Evolutionary conservation across 2,797 vertebrate species (phyloP), one percentile per base, ranked within the genome.

Genomic region (Coluber constrictor): DNA sequence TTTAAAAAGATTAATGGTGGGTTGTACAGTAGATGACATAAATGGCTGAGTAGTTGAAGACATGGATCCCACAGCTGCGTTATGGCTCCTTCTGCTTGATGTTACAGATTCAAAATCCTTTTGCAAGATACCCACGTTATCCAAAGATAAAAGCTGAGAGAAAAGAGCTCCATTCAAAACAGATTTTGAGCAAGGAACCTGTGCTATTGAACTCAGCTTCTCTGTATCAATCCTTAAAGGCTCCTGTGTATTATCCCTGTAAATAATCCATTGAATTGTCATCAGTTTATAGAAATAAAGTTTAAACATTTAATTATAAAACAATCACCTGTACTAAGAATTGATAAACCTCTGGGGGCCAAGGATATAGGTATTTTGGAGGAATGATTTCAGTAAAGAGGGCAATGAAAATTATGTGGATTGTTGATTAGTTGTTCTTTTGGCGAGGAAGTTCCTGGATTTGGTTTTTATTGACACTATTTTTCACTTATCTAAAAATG

Each of bases 191-290:
- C 96, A 94, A 89, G 96, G 86, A 16, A 96, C 94, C 15, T 96
- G 97, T 25, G 95, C 92, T 94, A 96, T 94, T 37, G 98, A 97
- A 93, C 96, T 98, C 93, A 98, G 87, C 32, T 97, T 97, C 92
- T 97, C 98, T 43, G 98, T 96, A 18, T 98, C 98, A 93, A 98
- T 96, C 97, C 97, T 97, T 0, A 97, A 94, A 15, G 98, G 93
- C 54, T 98, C 98, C 95, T 96, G 96, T 94, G 98, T 95, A 93
- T 99, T 98, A 32, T 95, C 98, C 97, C 99, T 99, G 96, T 70
- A 97, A 98, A 91, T 37, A 55, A 95, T 94, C 95, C 91, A 20
- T 92, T 93, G 94, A 9, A 94, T 43, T 89, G 23, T 89, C 83
- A 93, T 43, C 10, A 92, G 61, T 51, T 63, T 88, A 87, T 7